Evolutionary conservation across 2,113 vertebrate genomes (phyloP).

Genomic region (Porphyrio hochstetteri): DNA sequence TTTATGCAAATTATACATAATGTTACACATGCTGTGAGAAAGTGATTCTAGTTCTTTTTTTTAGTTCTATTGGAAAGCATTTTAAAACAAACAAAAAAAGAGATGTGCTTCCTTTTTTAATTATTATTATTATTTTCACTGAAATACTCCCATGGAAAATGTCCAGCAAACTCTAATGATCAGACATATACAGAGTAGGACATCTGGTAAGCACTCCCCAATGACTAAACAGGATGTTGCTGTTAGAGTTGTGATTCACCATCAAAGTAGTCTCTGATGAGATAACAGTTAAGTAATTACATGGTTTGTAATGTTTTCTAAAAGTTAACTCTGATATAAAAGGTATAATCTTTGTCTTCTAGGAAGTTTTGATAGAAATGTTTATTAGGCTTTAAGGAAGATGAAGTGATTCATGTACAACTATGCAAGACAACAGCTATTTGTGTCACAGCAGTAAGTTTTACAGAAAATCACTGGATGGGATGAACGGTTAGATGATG

Average conservation of each 20-base stretch:
- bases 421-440: background rate
- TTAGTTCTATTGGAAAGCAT: background rate
- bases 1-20: background rate
- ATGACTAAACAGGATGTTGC: conserved; percentile 43
- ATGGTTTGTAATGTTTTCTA: background rate
- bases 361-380: background rate
- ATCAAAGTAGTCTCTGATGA: conserved; percentile 17
- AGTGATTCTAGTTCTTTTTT: background rate
- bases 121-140: background rate
- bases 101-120: background rate
- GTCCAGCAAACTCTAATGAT: background rate
- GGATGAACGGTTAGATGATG: background rate
- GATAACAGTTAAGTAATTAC: background rate
- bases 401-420: background rate
- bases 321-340: background rate
- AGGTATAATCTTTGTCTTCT: background rate
- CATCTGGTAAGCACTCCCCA: background rate
- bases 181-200: background rate
- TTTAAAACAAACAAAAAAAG: background rate
- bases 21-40: background rate
- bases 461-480: background rate
- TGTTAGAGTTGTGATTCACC: conserved; percentile 12
- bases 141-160: background rate
- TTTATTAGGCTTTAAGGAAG: background rate
- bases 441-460: background rate